A percentile compares a stretch with the other conserved stretches of the same genome.
phyloP scores from a whole-genome alignment of 2,113 vertebrate genomes.

The Labrus mixtus region DNA sequence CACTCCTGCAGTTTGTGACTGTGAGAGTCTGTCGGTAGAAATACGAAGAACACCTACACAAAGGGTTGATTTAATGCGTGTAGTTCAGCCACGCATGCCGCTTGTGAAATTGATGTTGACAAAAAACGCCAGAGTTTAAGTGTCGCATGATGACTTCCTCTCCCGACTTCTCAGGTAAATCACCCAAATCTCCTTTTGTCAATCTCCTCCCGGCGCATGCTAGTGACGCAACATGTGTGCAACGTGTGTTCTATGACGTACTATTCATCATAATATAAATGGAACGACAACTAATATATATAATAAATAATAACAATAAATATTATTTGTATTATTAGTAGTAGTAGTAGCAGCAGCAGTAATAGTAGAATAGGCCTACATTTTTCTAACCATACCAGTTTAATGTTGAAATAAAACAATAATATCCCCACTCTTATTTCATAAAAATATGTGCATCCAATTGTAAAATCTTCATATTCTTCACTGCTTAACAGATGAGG shows the following conservation, averaged over 20 bases:
- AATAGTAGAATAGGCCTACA: no score
- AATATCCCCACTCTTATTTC: no score
- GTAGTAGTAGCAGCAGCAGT: no score
- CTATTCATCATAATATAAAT: neutral
- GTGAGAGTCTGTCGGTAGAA: conserved; percentile 1
- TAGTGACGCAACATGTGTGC: conserved; percentile 70
- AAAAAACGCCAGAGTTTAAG: conserved; percentile 20
- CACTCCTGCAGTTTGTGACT: conserved; percentile 7
- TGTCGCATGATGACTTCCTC: conserved; percentile 36
- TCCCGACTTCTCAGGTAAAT: conserved; percentile 35
- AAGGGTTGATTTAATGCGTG: neutral
- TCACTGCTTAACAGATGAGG: no score
- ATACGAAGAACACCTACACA: neutral
- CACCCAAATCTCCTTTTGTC: conserved; percentile 38
- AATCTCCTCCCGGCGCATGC: conserved; percentile 53
- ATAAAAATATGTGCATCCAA: no score
- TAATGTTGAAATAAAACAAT: no score
- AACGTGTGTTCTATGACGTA: neutral
- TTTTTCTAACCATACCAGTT: no score
- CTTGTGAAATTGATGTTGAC: neutral
- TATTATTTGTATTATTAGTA: no score
- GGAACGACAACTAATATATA: no score
- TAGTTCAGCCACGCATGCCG: neutral
- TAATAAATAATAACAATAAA: no score
- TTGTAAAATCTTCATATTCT: no score